phyloP scores from a whole-genome alignment of 2,797 vertebrate species.

The Ptychadena robeensis region DNA sequence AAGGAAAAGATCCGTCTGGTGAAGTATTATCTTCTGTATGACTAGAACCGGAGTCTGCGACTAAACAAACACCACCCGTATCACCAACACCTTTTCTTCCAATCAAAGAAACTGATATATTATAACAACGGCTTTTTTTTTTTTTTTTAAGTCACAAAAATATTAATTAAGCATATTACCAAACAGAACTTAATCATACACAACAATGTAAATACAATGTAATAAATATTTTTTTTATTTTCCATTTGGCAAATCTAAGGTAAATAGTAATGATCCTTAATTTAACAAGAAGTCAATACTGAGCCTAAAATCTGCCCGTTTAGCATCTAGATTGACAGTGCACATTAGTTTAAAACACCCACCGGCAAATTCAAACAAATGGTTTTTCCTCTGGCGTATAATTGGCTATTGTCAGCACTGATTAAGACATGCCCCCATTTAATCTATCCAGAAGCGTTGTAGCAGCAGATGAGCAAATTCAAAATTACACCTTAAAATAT shows the following conservation, averaged over 20 bases:
- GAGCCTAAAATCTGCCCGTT: constrained; percentile 68
- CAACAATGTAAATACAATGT: constrained; percentile 12
- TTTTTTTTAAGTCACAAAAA: not conserved
- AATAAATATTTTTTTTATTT: constrained; percentile 54
- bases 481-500: constrained; percentile 8
- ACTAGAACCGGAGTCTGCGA: constrained; percentile 87
- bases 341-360: constrained; percentile 69
- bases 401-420: constrained; percentile 68
- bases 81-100: constrained; percentile 69
- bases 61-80: constrained; percentile 79
- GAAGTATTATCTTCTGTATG: constrained; percentile 92
- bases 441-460: constrained; percentile 59
- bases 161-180: not conserved
- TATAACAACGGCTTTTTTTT: constrained; percentile 66
- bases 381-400: constrained; percentile 72
- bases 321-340: constrained; percentile 69
- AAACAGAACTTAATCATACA: not conserved
- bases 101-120: constrained; percentile 84
- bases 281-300: constrained; percentile 68
- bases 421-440: constrained; percentile 67
- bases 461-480: constrained; percentile 31
- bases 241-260: constrained; percentile 57
- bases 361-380: constrained; percentile 69
- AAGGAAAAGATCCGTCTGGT: constrained; percentile 80
- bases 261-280: constrained; percentile 61